Evolutionary conservation across 1,140 invertebrate species (phyloP), one percentile per base, ranked within the genome.

Genomic region (Thaumatotibia leucotreta): DNA sequence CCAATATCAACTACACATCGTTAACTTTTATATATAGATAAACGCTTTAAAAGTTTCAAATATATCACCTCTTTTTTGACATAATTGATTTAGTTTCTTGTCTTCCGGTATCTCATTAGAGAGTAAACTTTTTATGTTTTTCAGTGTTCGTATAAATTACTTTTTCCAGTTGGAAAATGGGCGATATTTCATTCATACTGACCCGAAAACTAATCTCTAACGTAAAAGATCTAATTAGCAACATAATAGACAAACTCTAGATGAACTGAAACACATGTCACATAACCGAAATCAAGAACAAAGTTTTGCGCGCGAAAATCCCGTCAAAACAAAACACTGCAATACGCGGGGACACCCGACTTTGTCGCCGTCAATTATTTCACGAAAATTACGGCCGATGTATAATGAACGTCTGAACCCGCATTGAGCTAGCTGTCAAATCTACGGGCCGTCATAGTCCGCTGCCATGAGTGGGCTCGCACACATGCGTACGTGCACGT

Each of bases 401-500:
- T 86, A 79, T 91, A 89, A 88, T 88, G 79, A 83, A 91, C 88
- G 88, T 91, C 88, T 91, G 86, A 86, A 82, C 88, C 83, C 86
- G 88, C 88, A 89, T 91, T 91, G 88, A 91, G 88, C 86, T 91
- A 91, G 88, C 86, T 91, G 88, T 91, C 88, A 91, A 89, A 91
- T 91, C 88, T 91, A 89, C 88, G 88, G 85, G 85, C 84, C 88
- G 86, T 91, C 86, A 89, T 91, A 91, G 86, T 86, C 84, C 74
- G 86, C 80, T 88, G 88, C 84, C 86, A 88, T 88, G 86, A 91
- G 85, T 83, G 80, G 80, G 75, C 77, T 74, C 76, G 78, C 86
- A 83, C 88, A 88, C 86, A 89, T 58, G 27, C 66, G 62, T 74
- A 50, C 80, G 83, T 77, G 74, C 78, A 73, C 78, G 70, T 79